Percentiles rank a stretch among this genome's conserved stretches.
These are phyloP conservation scores for Dolichoris vasculosae DNA, from an alignment of 1,140 invertebrate genomes.

Conservation along the genomic window DNA sequence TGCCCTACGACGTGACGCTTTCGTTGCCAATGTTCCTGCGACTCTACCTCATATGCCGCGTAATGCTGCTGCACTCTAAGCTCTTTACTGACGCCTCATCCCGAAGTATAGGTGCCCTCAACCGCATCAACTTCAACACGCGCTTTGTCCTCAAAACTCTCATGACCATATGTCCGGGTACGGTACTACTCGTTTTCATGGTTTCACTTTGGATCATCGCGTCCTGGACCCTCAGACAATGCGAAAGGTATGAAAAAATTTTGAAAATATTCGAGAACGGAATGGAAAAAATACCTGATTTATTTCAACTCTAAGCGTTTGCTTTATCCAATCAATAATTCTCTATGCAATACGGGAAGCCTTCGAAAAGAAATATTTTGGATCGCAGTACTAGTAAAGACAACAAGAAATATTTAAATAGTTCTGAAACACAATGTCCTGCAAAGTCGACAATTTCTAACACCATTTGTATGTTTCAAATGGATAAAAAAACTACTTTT, in stretches of 20 bases:
- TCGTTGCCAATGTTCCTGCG: conserved; percentile 99
- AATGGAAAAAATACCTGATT: background rate
- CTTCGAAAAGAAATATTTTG: no score
- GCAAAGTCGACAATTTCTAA: background rate
- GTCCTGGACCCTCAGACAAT: conserved; percentile 98
- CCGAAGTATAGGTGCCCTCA: conserved; percentile 95
- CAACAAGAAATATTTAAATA: background rate
- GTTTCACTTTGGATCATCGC: conserved; percentile 99
- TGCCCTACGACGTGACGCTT: conserved; percentile 95
- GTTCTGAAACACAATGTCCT: background rate
- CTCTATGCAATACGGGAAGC: no score
- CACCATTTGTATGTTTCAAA: no score
- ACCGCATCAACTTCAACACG: conserved; percentile 99
- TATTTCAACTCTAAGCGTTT: no score
- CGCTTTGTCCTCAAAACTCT: conserved; percentile 99
- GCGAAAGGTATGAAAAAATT: conserved; percentile 88
- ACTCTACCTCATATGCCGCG: conserved; percentile 98
- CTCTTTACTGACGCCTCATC: conserved; percentile 99
- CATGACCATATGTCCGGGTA: conserved; percentile 99
- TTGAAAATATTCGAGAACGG: background rate
- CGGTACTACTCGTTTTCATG: conserved; percentile 98
- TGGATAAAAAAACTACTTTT: no score
- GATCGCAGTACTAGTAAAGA: background rate
- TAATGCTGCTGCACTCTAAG: conserved; percentile 99
- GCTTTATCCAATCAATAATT: no score